Base-by-base conservation (phyloP, 2,888 invertebrate species). In the Cosmorhoe ocellata region DNA sequence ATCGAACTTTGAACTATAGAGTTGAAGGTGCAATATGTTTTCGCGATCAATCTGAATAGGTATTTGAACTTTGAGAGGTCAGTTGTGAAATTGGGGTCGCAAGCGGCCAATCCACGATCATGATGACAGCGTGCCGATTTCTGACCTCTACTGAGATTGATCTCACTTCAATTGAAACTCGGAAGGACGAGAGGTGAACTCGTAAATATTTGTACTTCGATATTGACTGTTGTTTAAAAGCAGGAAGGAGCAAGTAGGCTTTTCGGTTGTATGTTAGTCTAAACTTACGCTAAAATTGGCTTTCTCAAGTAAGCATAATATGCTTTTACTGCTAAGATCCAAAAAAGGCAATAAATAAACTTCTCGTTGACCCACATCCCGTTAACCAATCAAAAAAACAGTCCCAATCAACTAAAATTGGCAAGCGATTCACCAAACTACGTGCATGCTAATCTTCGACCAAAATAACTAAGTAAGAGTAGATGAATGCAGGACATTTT, bases 21-120 rank as follows among this genome's bases (percentile, higher is more conserved):
- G 27, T 28, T 28, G 34, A n/a, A 61, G 58, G 36, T 55, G 63
- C 58, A 62, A 3, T n/a, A n/a, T 65, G 61, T 58, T 61, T 66
- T 64, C 66, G 62, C 48, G 52, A 60, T 61, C 52, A 43, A 39
- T 48, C 60, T 61, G 58, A 50, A 46, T 61, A 68, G 68, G 66
- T 71, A 67, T 70, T 67, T 76, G 75, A 81, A 78, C 76, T 74
- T 70, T 68, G 71, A 58, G 76, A 73, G 79, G 81, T 81, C 79
- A 82, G 69, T 51, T 68, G 64, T 64, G 69, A 79, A 82, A 82
- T 80, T 85, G 82, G 74, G 81, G 81, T 85, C 83, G 76, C 69
- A 81, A 66, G 72, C 72, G 81, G 77, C 75, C 78, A 75, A 62
- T 69, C 69, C 66, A 66, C 73, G 67, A 61, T 63, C 65, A 65